Evolutionary conservation across 2,888 invertebrate genomes (phyloP).

Genomic region (Fissipunctia ypsillon): DNA sequence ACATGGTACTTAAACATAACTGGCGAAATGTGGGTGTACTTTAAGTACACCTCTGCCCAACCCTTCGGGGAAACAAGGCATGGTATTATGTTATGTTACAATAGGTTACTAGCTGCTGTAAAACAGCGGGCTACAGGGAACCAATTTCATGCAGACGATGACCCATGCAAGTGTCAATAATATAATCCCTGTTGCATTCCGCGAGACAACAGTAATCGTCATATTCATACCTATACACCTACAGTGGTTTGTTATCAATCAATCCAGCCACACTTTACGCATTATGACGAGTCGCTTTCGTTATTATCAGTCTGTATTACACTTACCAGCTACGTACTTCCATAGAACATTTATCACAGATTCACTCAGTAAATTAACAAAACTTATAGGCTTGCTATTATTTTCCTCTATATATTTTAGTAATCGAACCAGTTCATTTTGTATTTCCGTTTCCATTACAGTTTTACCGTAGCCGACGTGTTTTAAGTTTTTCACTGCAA

Average conservation of each 20-base stretch:
- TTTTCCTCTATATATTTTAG: slow-evolving; percentile 82
- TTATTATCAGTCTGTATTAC: not conserved
- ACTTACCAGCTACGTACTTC: slow-evolving; percentile 92
- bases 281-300: not conserved
- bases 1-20: too few relatives aligned
- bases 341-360: slow-evolving; percentile 93
- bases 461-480: slow-evolving; percentile 92
- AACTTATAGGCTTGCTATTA: slow-evolving; percentile 80
- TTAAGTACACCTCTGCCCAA: too few relatives aligned
- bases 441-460: slow-evolving; percentile 91
- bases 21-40: too few relatives aligned
- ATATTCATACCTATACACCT: not conserved
- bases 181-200: not conserved
- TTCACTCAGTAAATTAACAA: slow-evolving; percentile 90
- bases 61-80: too few relatives aligned
- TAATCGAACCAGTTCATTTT: slow-evolving; percentile 89
- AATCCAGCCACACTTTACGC: not conserved
- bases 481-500: slow-evolving; percentile 92
- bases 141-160: not conserved
- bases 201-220: not conserved
- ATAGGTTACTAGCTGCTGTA: not conserved
- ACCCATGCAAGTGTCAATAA: not conserved
- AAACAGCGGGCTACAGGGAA: not conserved
- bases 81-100: too few relatives aligned
- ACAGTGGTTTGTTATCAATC: slow-evolving; percentile 3